These are phyloP conservation scores for Cygnus atratus DNA, from an alignment of 2,113 vertebrate species.

Conservation along the genomic window DNA sequence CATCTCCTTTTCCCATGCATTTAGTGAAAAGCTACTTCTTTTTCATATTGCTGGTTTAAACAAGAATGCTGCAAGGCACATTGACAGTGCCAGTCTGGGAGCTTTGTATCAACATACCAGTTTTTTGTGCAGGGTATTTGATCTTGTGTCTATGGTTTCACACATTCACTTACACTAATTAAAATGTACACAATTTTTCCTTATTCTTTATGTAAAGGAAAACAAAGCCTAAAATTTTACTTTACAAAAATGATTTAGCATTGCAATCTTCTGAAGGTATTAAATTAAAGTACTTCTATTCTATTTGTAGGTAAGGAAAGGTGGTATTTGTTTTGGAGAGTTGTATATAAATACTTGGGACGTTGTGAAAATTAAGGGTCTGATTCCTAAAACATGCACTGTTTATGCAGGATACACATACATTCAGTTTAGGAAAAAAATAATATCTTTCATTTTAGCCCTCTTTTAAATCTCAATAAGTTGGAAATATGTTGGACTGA, in stretches of 20 bases:
- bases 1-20: neutral
- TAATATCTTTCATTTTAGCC: neutral
- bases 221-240: neutral
- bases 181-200: neutral
- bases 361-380: constrained; percentile 38
- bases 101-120: neutral
- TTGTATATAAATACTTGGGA: constrained; percentile 9
- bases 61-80: constrained; percentile 5
- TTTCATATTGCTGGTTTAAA: neutral
- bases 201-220: neutral
- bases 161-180: neutral
- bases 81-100: neutral
- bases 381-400: constrained; percentile 46
- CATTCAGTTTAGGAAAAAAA: constrained; percentile 17
- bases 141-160: neutral
- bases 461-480: neutral
- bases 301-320: constrained; percentile 8
- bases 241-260: neutral
- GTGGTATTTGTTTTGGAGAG: neutral
- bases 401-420: constrained; percentile 12
- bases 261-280: neutral
- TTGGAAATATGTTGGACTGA: constrained; percentile 9
- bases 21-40: neutral
- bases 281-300: constrained; percentile 4
- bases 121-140: neutral